These are phyloP conservation scores for Bovichtus variegatus DNA, from an alignment of 2,797 vertebrate species.

Conservation along the genomic window DNA sequence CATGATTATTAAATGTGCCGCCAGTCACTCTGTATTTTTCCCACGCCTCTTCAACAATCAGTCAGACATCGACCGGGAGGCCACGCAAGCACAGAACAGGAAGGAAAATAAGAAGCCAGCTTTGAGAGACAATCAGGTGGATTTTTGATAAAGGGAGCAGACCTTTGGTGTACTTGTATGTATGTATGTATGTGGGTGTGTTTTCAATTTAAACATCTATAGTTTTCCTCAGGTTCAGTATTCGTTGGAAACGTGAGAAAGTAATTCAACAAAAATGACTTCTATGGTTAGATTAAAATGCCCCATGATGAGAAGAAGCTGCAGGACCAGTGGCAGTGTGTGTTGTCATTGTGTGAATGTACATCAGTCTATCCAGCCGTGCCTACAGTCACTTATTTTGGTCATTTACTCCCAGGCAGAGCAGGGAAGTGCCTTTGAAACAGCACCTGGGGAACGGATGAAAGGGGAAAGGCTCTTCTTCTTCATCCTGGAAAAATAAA, in stretches of 20 bases:
- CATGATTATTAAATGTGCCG: conserved; percentile 79
- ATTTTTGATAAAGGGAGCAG: conserved; percentile 57
- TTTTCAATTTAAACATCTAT: conserved; percentile 26
- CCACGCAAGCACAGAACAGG: conserved; percentile 35
- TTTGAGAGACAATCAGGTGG: conserved; percentile 73
- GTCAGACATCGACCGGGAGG: conserved; percentile 37
- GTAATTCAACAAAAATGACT: conserved; percentile 12
- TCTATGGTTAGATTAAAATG: conserved; percentile 4
- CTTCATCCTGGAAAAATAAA: conserved; percentile 50
- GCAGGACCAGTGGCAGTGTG: conserved; percentile 22
- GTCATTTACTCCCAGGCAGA: conserved; percentile 73
- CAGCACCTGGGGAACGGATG: conserved; percentile 64
- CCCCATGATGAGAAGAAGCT: conserved; percentile 15
- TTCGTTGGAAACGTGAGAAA: conserved; percentile 24
- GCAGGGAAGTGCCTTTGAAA: conserved; percentile 79
- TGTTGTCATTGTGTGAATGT: conserved; percentile 62
- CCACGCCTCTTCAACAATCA: conserved; percentile 55
- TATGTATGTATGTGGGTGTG: conserved; percentile 2
- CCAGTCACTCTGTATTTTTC: conserved; percentile 70
- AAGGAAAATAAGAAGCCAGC: conserved; percentile 50
- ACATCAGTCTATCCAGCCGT: conserved; percentile 74
- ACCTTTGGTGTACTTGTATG: conserved; percentile 12
- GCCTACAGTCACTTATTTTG: conserved; percentile 74
- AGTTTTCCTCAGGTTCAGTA: conserved; percentile 74
- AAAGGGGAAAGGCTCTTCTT: conserved; percentile 61